Percentiles rank a stretch among this genome's conserved stretches.
phyloP scores from a whole-genome alignment of 2,113 vertebrate species.

The human region DNA sequence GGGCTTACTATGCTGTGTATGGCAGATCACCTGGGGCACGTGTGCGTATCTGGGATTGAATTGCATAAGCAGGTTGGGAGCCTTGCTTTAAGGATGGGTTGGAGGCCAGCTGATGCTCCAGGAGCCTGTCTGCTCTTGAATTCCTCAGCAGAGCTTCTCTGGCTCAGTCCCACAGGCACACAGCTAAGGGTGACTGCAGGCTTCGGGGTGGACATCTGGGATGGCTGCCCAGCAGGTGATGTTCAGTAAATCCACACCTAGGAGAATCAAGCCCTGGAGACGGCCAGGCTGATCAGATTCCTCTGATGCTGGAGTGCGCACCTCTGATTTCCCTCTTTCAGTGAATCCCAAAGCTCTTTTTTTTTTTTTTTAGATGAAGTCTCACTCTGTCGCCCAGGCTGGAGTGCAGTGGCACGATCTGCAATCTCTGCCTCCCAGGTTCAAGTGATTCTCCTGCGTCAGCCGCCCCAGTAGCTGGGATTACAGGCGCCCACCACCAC shows the following conservation, averaged over 20 bases:
- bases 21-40: neutral
- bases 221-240: slow-evolving; percentile 43
- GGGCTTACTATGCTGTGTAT: neutral
- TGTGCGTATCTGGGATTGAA: neutral
- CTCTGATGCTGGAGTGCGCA: neutral
- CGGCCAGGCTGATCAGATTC: slow-evolving; percentile 9
- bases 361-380: too few species aligned
- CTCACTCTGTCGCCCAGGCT: too few species aligned
- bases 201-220: neutral
- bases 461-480: too few species aligned
- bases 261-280: slow-evolving; percentile 54
- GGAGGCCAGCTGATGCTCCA: neutral
- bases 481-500: too few species aligned
- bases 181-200: slow-evolving; percentile 36
- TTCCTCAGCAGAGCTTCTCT: neutral
- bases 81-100: neutral
- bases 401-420: too few species aligned
- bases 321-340: neutral
- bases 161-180: neutral
- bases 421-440: too few species aligned
- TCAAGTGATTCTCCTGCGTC: too few species aligned
- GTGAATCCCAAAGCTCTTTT: neutral
- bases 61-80: neutral
- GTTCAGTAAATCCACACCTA: slow-evolving; percentile 52
- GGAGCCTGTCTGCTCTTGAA: neutral